Evolutionary conservation across 2,113 vertebrate species (phyloP), one percentile per base, ranked within the genome.

Genomic region (Pongo abelii): DNA sequence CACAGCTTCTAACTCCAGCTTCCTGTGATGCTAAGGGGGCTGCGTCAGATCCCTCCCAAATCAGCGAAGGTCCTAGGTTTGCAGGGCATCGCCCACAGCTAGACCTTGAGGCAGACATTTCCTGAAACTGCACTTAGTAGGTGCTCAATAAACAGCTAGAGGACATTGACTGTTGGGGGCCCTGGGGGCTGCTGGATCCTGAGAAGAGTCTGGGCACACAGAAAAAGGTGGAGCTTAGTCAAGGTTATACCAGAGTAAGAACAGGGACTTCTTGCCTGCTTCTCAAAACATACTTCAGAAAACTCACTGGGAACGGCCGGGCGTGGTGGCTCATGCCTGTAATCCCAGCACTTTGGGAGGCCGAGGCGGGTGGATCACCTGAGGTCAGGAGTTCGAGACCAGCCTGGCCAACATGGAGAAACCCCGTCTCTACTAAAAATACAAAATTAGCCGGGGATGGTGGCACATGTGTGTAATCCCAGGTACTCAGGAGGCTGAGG

Each of bases 221-320:
- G 61, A 69, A 23, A 69, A 50, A 52, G 35, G 46, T 32, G 46
- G 20, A 1, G n/a, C 18, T 17, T 14, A 14, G n/a, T 13, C 4
- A 20, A 5, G 25, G 40, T n/a, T 6, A 32, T 1, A 4, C n/a
- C 57, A 17, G 72, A n/a, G 32, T 32, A 22, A 67, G 69, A 74
- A 70, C 32, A 23, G 0, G 11, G 0, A 0, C 59, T 25, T 46
- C 7, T 84, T 0, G 11, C 20, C 57, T 40, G 85, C 52, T 4
- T 61, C 55, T 22, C 25, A 23, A 46, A 18, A 5, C 46, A 38
- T 55, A 22, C 43, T 78, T 72, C 32, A 32, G 50, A 40, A 59
- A 27, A 43, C 38, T 38, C 10, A 11, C 35, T 50, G 35, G 57
- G 50, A 55, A 25, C 72, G 9, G 57, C 48, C 11, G 10, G 48